Evolutionary conservation across 1,140 invertebrate genomes (phyloP), one percentile per base, ranked within the genome.

Genomic region (Thaumetopoea pityocampa): DNA sequence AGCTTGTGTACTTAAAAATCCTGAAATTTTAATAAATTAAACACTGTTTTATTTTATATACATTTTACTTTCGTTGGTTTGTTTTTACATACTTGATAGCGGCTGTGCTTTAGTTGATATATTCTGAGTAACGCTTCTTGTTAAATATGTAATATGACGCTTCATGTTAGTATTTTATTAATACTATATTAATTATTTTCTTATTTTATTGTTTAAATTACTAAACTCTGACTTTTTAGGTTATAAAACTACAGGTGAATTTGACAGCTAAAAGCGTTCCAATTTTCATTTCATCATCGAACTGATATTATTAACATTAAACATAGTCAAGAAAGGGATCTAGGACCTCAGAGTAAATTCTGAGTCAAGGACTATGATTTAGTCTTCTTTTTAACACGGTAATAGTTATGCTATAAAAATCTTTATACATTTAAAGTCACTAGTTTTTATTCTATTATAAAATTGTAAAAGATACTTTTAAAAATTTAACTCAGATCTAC

Each of bases 1-100:
- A 1, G 70, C 72, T 19, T 68, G 41, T 12, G 63, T 67, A 36
- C 74, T 85, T 42, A 83, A 32, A 44, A 54, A 76, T 66, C 83
- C 84, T 86, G 24, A 10, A 71, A 77, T 50, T n/a, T 36, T 12
- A 23, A 34, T 6, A n/a, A 27, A 27, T 43, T 3, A 29, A 33
- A 6, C 5, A 28, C 11, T 17, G 9, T 8, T 36, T 36, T 26
- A 15, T 36, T 11, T 11, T 1, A 15, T 26, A 10, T 12, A 16
- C 2, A 17, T 3, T 26, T 3, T 4, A 14, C 14, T 27, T 19
- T 8, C 19, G 10, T 34, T 5, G 29, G 9, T 17, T 5, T 7
- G 7, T 12, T 19, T 2, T 24, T 14, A 20, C 49, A 49, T 37
- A 62, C 59, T 45, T 26, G 30, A 36, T 5, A 50, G 14, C 17